phyloP scores from a whole-genome alignment of 2,113 vertebrate species.

The Chaetorhynchus papuensis region DNA sequence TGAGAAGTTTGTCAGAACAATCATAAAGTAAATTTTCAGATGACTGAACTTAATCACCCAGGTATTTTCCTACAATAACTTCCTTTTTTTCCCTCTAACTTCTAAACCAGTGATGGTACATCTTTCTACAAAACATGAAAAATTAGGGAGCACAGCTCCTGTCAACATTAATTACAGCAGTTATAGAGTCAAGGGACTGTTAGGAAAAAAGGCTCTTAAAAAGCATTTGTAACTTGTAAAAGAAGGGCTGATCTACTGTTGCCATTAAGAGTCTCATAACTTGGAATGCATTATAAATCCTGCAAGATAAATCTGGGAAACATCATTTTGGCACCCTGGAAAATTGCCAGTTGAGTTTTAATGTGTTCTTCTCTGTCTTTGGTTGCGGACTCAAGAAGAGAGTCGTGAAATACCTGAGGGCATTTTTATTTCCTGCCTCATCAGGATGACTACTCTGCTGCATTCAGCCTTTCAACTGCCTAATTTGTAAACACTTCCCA shows the following conservation, averaged over 20 bases:
- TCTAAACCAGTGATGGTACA: background rate
- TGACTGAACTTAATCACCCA: background rate
- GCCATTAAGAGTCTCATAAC: background rate
- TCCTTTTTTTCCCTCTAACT: background rate
- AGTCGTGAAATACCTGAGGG: background rate
- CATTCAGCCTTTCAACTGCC: background rate
- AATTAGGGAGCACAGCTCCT: background rate
- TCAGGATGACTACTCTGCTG: background rate
- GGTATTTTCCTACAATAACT: background rate
- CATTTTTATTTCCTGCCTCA: background rate
- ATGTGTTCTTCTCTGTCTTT: background rate
- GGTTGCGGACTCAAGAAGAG: background rate
- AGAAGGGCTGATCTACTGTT: background rate
- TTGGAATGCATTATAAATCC: background rate
- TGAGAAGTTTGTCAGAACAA: background rate
- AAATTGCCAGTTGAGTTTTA: background rate
- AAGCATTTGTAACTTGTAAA: background rate
- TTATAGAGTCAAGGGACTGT: background rate
- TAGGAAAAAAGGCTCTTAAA: background rate
- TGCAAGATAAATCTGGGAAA: background rate
- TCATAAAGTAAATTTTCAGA: background rate
- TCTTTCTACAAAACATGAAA: background rate
- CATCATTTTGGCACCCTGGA: background rate
- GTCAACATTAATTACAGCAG: background rate
- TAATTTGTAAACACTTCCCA: background rate